Base-by-base conservation (phyloP, 1,140 invertebrate genomes). In the Propsilocerus akamusi region DNA sequence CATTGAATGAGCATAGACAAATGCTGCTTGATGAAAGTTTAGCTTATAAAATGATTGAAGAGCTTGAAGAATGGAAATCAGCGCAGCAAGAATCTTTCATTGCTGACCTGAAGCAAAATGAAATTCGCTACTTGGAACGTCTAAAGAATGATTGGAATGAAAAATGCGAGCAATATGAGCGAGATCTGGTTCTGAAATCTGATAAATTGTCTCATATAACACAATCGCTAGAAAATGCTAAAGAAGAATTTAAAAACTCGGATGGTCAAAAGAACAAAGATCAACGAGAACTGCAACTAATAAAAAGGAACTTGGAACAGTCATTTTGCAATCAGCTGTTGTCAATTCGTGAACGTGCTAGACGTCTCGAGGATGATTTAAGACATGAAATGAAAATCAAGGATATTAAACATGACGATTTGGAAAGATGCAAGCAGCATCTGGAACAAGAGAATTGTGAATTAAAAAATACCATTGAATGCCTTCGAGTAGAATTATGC, bases 11-110 rank as follows among this genome's bases (percentile, higher is more conserved):
- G 22, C 24, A 30, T 6, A 20, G 24, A 2, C 12, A 25, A 48
- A 5, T 12, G 5, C 25, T 48, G 5, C 17, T 48, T 12, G 51
- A 52, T 26, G 49, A 50, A 28, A 50, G 20, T 26, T 25, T 48
- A 10, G 51, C 46, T 1, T 48, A 48, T n/a, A 48, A 48, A 6
- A 26, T 52, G 26, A 23, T 48, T n/a, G 28, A 48, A 22, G 51
- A 52, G 24, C 12, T 52, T 0, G 46, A 48, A 48, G 47, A 48
- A 4, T 52, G 51, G 51, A 52, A 52, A 22, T 4, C 11, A 25
- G 25, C 25, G 17, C 47, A 52, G 26, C 47, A 37, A 23, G 28
- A 52, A 22, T 17, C 11, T 11, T 52, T 52, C 24, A 2, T 52
- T n/a, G 14, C 26, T 10, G 51, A 48, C 48, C 22, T 52, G 3